Percentiles rank a stretch among this genome's conserved stretches.
phyloP scores from a whole-genome alignment of 2,113 vertebrate genomes.

The Halcyon senegalensis region DNA sequence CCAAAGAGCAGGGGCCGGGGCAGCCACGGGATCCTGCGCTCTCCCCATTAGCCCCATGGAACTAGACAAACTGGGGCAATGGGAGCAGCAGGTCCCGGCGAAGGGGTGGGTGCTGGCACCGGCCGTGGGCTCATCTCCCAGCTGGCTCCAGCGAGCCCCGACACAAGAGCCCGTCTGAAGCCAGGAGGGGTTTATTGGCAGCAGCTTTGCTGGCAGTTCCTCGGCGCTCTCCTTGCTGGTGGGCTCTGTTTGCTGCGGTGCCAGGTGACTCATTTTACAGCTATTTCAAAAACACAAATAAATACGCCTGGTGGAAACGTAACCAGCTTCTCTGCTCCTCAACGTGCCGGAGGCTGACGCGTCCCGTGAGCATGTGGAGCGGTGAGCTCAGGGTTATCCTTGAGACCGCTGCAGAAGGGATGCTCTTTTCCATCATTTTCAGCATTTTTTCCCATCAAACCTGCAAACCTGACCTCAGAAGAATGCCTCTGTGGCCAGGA shows the following conservation, averaged over 20 bases:
- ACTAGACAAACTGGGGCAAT: conserved; percentile 29
- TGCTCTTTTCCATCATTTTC: background rate
- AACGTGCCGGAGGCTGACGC: background rate
- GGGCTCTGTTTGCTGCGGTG: conserved; percentile 18
- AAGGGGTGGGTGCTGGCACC: background rate
- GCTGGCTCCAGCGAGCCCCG: background rate
- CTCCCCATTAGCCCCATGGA: conserved; percentile 17
- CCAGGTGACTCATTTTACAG: conserved; percentile 45
- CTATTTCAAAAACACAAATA: conserved; percentile 9
- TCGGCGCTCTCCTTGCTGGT: background rate
- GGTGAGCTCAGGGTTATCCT: background rate
- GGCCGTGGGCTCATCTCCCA: background rate
- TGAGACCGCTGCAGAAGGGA: accelerated
- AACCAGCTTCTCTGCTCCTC: background rate
- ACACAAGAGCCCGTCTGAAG: conserved; percentile 10
- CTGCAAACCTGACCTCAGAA: no score
- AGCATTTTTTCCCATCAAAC: background rate
- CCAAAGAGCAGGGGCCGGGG: background rate
- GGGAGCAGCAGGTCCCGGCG: background rate
- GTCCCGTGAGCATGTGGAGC: accelerated
- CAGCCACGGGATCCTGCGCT: background rate
- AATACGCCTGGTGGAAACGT: background rate
- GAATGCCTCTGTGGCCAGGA: background rate
- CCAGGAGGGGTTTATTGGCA: conserved; percentile 14
- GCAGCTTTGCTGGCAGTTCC: background rate